Conservation (phyloP, 2,888 invertebrate genomes). For the Platerodrilus igneus region DNA sequence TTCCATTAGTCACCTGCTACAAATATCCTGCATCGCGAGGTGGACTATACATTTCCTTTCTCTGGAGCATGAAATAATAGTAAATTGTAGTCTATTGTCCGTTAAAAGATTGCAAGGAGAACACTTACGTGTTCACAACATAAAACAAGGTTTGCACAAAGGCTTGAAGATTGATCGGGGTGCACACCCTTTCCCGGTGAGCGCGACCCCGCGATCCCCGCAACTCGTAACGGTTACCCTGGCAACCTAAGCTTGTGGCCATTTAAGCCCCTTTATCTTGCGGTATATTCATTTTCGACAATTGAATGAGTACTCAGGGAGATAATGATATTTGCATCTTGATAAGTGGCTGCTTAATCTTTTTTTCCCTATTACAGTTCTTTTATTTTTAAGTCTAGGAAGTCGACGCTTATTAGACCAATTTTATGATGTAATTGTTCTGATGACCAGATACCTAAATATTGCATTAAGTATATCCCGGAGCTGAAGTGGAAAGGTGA, state of each 20-base stretch:
- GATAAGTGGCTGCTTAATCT: constrained; percentile 40
- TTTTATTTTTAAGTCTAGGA: no score
- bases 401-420: neutral
- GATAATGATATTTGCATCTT: constrained; percentile 48
- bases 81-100: no score
- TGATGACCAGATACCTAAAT: constrained; percentile 23
- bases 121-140: constrained; percentile 41
- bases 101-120: constrained; percentile 32
- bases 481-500: constrained; percentile 16
- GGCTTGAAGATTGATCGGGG: constrained; percentile 45
- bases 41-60: no score
- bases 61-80: no score
- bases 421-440: neutral
- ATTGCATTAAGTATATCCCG: constrained; percentile 18
- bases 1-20: no score
- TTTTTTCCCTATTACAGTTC: no score
- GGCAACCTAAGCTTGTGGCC: constrained; percentile 45
- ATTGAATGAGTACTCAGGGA: constrained; percentile 48
- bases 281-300: constrained; percentile 47
- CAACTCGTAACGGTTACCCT: constrained; percentile 36
- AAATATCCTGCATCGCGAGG: no score
- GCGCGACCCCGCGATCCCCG: constrained; percentile 28
- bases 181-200: constrained; percentile 45
- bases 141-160: constrained; percentile 42
- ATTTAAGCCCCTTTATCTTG: constrained; percentile 45